Evolutionary conservation across 2,797 vertebrate genomes (phyloP), one percentile per base, ranked within the genome.

Genomic region (Epinephelus coioides): DNA sequence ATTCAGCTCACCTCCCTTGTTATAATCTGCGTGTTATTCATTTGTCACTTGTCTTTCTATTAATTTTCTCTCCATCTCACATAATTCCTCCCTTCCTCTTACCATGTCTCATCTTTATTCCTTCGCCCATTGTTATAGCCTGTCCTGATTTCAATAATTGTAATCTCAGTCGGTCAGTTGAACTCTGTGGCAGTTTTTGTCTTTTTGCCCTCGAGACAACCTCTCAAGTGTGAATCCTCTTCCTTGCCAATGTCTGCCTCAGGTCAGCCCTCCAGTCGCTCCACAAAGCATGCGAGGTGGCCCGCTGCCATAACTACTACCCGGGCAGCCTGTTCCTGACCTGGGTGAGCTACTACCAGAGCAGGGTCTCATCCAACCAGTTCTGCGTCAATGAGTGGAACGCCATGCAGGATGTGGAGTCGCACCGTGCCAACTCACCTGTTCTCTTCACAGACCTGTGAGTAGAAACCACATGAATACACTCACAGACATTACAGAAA

Each of bases 291-390:
- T 98, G 97, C 30, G 98, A 99, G 50, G 96, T 99, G 84, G 97
- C 98, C 59, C 96, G 98, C 73, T 96, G 96, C 90, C 96, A 98
- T 89, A 99, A 99, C 90, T 97, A 99, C 93, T 99, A 99, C 92
- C 98, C 98, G 0, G 97, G 98, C 73, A 99, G 98, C 88, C 96
- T 99, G 9, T 99, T 98, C 91, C 95, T 99, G 86, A 99, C 98
- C 8, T 99, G 98, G 98, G 96, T 99, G 92, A 98, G 98, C 94
- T 99, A 99, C 91, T 99, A 99, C 79, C 98, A 99, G 95, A 99
- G 97, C 94, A 94, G 96, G 59, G 95, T 99, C 91, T 96, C 97
- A 78, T 99, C 98, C 0, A 97, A 97, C 93, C 98, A 99, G 88
- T 92, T 95, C 0, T 99, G 97, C 3, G 95, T 99, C 94, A 99